Evolutionary conservation across 2,113 vertebrate species (phyloP).

Genomic region (Crotalus helleri): DNA sequence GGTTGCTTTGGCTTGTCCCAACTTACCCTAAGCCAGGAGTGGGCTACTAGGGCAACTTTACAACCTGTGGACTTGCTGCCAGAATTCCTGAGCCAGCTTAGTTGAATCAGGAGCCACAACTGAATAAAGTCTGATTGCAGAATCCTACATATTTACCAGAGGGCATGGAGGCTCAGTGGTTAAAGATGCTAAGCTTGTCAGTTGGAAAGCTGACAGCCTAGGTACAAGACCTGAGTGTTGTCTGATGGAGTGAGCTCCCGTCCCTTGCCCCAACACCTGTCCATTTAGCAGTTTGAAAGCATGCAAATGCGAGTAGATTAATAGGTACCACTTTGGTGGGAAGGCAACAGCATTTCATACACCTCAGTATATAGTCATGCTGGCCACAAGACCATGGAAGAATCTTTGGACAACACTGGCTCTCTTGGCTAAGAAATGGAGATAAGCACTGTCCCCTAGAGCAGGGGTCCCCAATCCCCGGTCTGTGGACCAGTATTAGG

Average conservation of each 20-base stretch:
- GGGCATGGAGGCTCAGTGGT: neutral
- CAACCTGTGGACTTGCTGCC: neutral
- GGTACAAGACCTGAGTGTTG: neutral
- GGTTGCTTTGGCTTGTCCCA: neutral
- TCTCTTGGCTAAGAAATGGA: no score
- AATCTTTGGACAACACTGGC: no score
- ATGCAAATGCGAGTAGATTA: neutral
- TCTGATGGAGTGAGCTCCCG: neutral
- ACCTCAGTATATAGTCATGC: neutral
- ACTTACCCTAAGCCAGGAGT: neutral
- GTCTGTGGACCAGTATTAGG: no score
- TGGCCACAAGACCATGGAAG: no score
- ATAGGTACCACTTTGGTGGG: neutral
- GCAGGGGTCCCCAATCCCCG: no score
- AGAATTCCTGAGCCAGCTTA: neutral
- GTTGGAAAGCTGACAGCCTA: neutral
- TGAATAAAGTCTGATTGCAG: neutral
- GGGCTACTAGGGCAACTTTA: neutral
- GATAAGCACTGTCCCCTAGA: no score
- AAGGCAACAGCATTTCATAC: neutral
- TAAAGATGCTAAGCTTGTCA: neutral
- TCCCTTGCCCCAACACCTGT: neutral
- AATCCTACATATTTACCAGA: neutral
- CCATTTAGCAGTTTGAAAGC: neutral
- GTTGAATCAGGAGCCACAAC: neutral